Percentiles rank a stretch among this genome's conserved stretches.
Conservation (phyloP, 2,797 vertebrate species). For the Urosaurus nigricauda region DNA sequence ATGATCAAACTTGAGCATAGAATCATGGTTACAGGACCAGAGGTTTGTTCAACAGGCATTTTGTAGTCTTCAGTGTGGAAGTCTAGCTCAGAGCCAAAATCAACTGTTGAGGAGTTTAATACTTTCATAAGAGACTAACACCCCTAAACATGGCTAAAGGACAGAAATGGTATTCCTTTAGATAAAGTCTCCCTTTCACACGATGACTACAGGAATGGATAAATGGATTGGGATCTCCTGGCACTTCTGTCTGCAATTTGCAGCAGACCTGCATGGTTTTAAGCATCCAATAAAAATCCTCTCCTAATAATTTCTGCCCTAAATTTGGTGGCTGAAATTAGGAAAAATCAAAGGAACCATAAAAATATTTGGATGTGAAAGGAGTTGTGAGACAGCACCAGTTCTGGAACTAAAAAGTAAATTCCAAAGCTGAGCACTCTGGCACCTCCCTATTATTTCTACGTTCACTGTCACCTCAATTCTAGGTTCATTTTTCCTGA, state of each 20-base stretch:
- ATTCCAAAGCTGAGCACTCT: background rate
- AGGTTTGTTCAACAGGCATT: background rate
- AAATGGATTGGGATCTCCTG: background rate
- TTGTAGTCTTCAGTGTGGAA: background rate
- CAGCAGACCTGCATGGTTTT: background rate
- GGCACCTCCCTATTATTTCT: no score
- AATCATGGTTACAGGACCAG: background rate
- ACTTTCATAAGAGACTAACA: background rate
- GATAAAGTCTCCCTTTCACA: background rate
- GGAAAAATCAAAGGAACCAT: background rate
- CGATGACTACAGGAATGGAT: background rate
- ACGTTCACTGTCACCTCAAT: background rate
- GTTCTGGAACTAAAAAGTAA: background rate
- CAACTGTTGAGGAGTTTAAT: background rate
- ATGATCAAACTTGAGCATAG: background rate
- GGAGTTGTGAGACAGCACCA: background rate
- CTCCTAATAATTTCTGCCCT: background rate
- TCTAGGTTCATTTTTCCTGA: no score
- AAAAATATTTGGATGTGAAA: background rate
- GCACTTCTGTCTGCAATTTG: background rate
- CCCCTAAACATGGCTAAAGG: background rate
- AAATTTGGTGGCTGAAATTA: background rate
- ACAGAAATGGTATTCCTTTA: background rate
- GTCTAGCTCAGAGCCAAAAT: background rate
- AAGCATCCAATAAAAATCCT: background rate